These are phyloP conservation scores for Oithona nana DNA, from an alignment of 2,888 invertebrate genomes.

Conservation along the genomic window DNA sequence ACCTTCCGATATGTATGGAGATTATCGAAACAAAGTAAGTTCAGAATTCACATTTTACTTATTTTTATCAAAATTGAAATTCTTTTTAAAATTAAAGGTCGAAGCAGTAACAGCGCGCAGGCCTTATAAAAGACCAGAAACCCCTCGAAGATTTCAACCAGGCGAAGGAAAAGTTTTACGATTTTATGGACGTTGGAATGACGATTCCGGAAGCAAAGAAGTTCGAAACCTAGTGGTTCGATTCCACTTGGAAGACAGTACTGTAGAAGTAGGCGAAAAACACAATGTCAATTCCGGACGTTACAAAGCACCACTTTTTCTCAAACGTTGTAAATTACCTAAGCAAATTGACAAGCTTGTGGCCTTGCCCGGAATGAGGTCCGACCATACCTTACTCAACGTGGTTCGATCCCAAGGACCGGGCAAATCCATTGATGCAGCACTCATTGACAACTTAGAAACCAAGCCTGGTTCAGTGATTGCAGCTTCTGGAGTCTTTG, in stretches of 20 bases:
- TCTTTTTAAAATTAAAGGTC: neutral
- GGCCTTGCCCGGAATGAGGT: neutral
- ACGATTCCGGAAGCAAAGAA: neutral
- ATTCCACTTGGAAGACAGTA: slow-evolving; percentile 70
- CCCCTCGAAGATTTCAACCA: neutral
- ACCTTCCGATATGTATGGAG: slow-evolving; percentile 28
- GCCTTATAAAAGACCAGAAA: neutral
- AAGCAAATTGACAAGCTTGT: slow-evolving; percentile 29
- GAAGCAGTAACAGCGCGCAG: neutral
- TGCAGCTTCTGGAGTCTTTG: neutral
- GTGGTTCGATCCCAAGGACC: slow-evolving; percentile 9
- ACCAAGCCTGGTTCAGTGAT: neutral
- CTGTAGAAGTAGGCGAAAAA: slow-evolving; percentile 67
- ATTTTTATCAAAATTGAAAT: neutral
- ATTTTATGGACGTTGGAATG: neutral
- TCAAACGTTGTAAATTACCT: slow-evolving; percentile 54
- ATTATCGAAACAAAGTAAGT: slow-evolving; percentile 23
- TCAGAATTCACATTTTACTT: neutral
- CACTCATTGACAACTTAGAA: slow-evolving; percentile 5
- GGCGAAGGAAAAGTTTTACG: neutral
- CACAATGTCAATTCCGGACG: slow-evolving; percentile 45
- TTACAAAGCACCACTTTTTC: slow-evolving; percentile 48
- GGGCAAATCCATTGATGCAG: neutral
- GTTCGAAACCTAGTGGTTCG: slow-evolving; percentile 52
- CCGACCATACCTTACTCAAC: slow-evolving; percentile 6